These are phyloP conservation scores for Dasyurus viverrinus DNA, from an alignment of 2,113 vertebrate genomes.

Conservation along the genomic window DNA sequence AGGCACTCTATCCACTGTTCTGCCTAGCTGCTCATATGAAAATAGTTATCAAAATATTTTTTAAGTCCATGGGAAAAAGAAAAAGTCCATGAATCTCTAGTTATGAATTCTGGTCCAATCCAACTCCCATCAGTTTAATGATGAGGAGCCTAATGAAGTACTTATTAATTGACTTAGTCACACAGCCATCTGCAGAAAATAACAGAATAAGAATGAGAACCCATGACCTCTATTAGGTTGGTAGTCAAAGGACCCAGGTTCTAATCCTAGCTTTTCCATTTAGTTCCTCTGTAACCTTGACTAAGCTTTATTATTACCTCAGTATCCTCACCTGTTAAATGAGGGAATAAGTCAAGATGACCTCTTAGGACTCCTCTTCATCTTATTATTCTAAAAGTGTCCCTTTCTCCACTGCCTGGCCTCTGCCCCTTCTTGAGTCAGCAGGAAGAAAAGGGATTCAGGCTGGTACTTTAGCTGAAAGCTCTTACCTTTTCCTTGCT, in stretches of 20 bases:
- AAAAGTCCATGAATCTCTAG: background rate
- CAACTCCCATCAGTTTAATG: background rate
- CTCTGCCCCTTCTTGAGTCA: background rate
- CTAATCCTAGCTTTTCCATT: background rate
- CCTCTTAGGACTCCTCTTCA: background rate
- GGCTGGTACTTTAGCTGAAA: background rate
- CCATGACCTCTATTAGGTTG: background rate
- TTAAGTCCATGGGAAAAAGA: background rate
- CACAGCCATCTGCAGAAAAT: background rate
- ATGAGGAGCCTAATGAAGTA: background rate
- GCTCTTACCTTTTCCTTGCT: background rate
- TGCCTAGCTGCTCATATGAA: background rate
- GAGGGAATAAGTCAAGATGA: background rate
- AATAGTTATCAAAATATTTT: background rate
- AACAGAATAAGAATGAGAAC: background rate
- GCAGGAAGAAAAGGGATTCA: fast-evolving
- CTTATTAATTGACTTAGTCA: background rate
- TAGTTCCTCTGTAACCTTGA: background rate
- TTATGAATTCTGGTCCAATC: background rate
- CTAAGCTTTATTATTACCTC: background rate
- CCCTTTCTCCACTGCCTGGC: background rate
- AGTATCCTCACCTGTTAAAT: background rate
- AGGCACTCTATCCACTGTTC: background rate
- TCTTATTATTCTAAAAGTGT: background rate
- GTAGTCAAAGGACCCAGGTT: background rate